phyloP scores from a whole-genome alignment of 2,797 vertebrate genomes.

The Melanotaenia pygmaea region DNA sequence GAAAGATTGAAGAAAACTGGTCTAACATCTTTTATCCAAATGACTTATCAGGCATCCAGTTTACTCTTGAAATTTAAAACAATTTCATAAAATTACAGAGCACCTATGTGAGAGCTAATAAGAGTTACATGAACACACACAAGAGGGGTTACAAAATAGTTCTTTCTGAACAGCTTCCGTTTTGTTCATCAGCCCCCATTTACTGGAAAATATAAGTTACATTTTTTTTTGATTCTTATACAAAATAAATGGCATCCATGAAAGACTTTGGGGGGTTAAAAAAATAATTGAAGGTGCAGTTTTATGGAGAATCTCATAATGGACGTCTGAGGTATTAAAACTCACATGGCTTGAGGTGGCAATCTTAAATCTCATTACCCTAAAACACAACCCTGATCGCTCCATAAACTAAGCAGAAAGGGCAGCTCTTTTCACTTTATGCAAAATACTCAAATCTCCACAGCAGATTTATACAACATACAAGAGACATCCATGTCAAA shows the following conservation, averaged over 20 bases:
- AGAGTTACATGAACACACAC: slow-evolving; percentile 38
- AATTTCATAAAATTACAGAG: slow-evolving; percentile 72
- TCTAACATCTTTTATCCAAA: slow-evolving; percentile 14
- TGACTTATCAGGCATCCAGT: slow-evolving; percentile 53
- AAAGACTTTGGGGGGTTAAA: slow-evolving; percentile 48
- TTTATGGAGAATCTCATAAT: slow-evolving; percentile 36
- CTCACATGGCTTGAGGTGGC: slow-evolving; percentile 56
- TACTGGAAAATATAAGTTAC: slow-evolving; percentile 38
- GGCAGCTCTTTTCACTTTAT: slow-evolving; percentile 19
- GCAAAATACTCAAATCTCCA: slow-evolving; percentile 16
- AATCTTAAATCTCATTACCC: slow-evolving; percentile 35
- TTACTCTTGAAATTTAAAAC: slow-evolving; percentile 78
- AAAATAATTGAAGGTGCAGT: slow-evolving; percentile 48
- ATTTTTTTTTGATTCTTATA: slow-evolving; percentile 32
- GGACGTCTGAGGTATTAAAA: slow-evolving; percentile 63
- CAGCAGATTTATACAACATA: slow-evolving; percentile 29
- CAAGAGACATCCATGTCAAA: slow-evolving; percentile 49
- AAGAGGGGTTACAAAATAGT: slow-evolving; percentile 32
- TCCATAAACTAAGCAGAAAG: slow-evolving; percentile 33
- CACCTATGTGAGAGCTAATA: slow-evolving; percentile 55
- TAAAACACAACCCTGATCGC: slow-evolving; percentile 37
- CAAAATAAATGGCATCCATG: slow-evolving; percentile 66
- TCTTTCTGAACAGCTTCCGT: slow-evolving; percentile 33
- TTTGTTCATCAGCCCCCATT: slow-evolving; percentile 21
- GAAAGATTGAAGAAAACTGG: background rate